Base-by-base conservation (phyloP, 2,888 invertebrate species). In the Calameuta idolon region DNA sequence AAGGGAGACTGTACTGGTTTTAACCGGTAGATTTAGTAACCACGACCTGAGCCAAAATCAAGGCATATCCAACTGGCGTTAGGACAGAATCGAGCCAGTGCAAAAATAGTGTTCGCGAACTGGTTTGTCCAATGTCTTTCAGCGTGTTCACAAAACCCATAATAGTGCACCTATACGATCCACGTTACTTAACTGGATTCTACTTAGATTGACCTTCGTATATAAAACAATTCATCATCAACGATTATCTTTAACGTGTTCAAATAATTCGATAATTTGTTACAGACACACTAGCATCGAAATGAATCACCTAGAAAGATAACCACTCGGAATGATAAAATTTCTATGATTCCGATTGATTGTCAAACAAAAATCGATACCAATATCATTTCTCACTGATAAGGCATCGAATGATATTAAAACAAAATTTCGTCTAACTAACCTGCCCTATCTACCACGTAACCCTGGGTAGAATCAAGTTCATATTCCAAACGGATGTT, bases 31-130 rank as follows among this genome's bases (percentile, higher is more conserved):
- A 71, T 71, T 71, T 71, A 71, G 71, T 34, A 71, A 30, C 33
- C 71, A 15, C 71, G 71, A 71, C 71, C 71, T 15, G 71, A 34
- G 71, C 71, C 71, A 71, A 71, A 71, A 33, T 71, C 34, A 31
- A 31, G 12, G 31, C 71, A 71, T 23, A 34, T 71, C 31, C 71
- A 71, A 34, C 23, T 71, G 31, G 71, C 71, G 71, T 23, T 34
- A 34, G 71, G 15, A 71, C 71, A 23, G 31, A 71, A 34, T 71
- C 34, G 31, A 11, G 71, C 11, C 4, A 12, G 31, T 12, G 71
- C 34, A 34, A 71, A 71, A 71, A 71, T 71, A 71, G 34, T 71
- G 31, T 71, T 71, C 71, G 31, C 71, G 33, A 71, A 31, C 31
- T 34, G 71, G 71, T 71, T 71, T 34, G 1, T 31, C 71, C 71